Evolutionary conservation across 1,140 invertebrate genomes (phyloP), one percentile per base, ranked within the genome.

Genomic region (Sminthurinus signatus): DNA sequence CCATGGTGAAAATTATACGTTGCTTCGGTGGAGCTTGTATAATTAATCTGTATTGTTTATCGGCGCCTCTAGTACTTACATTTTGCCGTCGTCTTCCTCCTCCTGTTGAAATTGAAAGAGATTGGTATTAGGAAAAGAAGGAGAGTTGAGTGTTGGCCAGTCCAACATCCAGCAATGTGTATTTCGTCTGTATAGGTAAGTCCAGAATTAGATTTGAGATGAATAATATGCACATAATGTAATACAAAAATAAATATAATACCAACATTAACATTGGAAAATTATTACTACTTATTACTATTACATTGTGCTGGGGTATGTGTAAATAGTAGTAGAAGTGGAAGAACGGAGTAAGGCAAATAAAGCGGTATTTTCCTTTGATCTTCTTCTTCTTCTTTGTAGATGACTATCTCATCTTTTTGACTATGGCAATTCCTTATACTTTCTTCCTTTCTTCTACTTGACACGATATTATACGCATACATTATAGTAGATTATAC

Each of bases 11-110:
- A 64, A 64, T 64, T 64, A 64, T 31, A 64, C 17, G 51, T 64
- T 64, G 31, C 27, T n/a, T n/a, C n/a, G n/a, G n/a, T 28, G 54
- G 50, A 42, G 39, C 43, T 64, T 64, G 48, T 43, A 57, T 68
- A 68, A 68, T 68, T 68, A 68, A 68, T 68, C 66, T 61, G 62
- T 55, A 68, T 68, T 68, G 66, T 68, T 64, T 68, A 68, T 68
- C 66, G 66, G 66, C 66, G 66, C 66, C 66, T 68, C 62, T 68
- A 62, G 66, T 64, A 60, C 52, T 51, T n/a, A n/a, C n/a, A n/a
- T n/a, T n/a, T n/a, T n/a, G n/a, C n/a, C n/a, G n/a, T n/a, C n/a
- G n/a, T n/a, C n/a, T n/a, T n/a, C n/a, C n/a, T n/a, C n/a, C n/a
- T n/a, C n/a, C n/a, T n/a, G n/a, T n/a, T n/a, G n/a, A n/a, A n/a